phyloP scores from a whole-genome alignment of 2,797 vertebrate genomes.

The Pyrocephalus nanus region DNA sequence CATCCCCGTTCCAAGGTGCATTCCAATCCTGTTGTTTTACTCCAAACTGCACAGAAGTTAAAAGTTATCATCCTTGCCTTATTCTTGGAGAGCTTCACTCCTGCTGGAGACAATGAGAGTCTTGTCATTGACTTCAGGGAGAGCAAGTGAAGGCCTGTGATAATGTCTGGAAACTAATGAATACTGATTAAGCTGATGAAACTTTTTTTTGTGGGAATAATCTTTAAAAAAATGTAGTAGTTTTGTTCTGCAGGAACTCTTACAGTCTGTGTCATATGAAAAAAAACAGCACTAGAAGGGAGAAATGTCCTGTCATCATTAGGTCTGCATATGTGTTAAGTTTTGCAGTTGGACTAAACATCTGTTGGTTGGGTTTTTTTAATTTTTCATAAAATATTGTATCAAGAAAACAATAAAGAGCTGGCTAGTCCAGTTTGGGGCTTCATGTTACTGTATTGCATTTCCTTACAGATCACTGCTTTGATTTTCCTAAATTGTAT shows the following conservation, averaged over 20 bases:
- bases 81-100: conserved; percentile 33
- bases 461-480: neutral
- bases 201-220: conserved; percentile 47
- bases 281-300: conserved; percentile 1
- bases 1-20: conserved; percentile 29
- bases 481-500: neutral
- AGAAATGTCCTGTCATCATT: neutral
- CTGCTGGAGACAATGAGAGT: neutral
- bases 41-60: conserved; percentile 18
- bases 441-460: neutral
- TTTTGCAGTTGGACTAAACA: neutral
- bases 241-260: conserved; percentile 32
- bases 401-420: conserved; percentile 44
- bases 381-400: conserved; percentile 16
- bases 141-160: conserved; percentile 6
- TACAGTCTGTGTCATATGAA: neutral
- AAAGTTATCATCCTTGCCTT: conserved; percentile 57
- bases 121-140: neutral
- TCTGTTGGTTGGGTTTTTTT: neutral
- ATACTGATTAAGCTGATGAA: conserved; percentile 35
- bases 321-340: neutral
- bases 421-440: neutral
- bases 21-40: neutral
- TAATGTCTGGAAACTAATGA: conserved; percentile 36
- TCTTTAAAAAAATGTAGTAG: conserved; percentile 9